Evolutionary conservation across 2,113 vertebrate species (phyloP).

Genomic region (Emberiza fucata): DNA sequence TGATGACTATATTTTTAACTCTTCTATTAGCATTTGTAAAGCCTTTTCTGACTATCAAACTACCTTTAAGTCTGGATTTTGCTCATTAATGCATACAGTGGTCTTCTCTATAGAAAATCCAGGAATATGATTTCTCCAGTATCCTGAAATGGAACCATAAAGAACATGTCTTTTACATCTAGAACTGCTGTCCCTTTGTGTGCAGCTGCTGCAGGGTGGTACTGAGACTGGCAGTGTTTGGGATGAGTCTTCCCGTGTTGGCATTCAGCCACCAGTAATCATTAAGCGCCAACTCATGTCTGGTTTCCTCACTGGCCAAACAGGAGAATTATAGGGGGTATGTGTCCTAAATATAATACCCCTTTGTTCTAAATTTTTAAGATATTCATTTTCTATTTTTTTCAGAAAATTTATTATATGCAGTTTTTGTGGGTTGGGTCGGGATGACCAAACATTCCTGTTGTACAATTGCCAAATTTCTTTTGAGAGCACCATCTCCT

Average conservation of each 20-base stretch:
- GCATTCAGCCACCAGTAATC: not conserved
- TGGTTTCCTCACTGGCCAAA: not conserved
- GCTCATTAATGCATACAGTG: not conserved
- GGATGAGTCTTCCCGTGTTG: not conserved
- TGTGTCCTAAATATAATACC: not conserved
- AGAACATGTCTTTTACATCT: not conserved
- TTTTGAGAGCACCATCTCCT: not conserved
- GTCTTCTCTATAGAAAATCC: not conserved
- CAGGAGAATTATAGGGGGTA: not conserved
- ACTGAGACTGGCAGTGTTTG: not conserved
- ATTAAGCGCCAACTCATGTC: rapidly evolving
- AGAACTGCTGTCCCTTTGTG: not conserved
- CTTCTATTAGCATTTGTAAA: not conserved
- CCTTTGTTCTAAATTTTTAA: not conserved
- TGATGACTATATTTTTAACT: not conserved
- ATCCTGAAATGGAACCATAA: not conserved
- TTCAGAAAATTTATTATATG: not conserved
- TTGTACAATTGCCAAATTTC: not conserved
- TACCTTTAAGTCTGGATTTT: not conserved
- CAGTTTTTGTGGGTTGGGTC: not conserved
- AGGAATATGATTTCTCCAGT: not conserved
- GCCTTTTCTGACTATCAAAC: not conserved
- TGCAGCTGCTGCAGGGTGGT: not conserved
- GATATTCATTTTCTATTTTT: not conserved
- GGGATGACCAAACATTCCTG: not conserved